These are phyloP conservation scores for Notospermus geniculatus DNA, from an alignment of 1,140 invertebrate species.

Conservation along the genomic window DNA sequence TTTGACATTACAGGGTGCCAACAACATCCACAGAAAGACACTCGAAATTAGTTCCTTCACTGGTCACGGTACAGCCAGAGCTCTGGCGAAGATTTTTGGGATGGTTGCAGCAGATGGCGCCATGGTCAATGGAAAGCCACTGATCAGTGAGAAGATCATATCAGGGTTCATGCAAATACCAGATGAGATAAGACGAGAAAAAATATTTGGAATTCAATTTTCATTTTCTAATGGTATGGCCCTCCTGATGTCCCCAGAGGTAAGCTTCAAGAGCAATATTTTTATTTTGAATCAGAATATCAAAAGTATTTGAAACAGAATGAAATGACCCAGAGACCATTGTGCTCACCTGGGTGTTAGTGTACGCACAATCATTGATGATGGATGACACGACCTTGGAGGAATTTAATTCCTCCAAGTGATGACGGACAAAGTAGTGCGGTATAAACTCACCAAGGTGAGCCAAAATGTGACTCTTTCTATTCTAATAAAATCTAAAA, in stretches of 20 bases:
- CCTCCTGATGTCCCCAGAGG: slow-evolving; percentile 25
- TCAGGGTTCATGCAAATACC: background rate
- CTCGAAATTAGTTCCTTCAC: slow-evolving; percentile 15
- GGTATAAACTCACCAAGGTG: too few species aligned
- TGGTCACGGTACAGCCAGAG: slow-evolving; percentile 46
- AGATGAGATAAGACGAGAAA: background rate
- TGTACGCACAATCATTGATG: too few species aligned
- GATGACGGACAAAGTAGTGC: too few species aligned
- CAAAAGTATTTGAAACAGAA: too few species aligned
- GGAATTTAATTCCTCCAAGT: too few species aligned
- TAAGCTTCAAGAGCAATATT: too few species aligned
- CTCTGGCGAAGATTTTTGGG: slow-evolving; percentile 39
- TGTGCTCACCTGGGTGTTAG: too few species aligned
- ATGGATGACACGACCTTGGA: too few species aligned
- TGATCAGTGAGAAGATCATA: background rate
- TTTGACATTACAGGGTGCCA: too few species aligned
- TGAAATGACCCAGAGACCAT: too few species aligned
- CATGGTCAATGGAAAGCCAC: background rate
- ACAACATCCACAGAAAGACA: too few species aligned
- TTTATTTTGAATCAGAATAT: too few species aligned
- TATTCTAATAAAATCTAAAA: background rate
- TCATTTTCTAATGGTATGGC: slow-evolving; percentile 7
- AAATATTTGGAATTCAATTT: background rate
- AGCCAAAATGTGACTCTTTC: slow-evolving; percentile 1
- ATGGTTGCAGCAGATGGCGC: slow-evolving; percentile 32